Evolutionary conservation across 2,113 vertebrate genomes (phyloP).

Genomic region (Tor tambroides): DNA sequence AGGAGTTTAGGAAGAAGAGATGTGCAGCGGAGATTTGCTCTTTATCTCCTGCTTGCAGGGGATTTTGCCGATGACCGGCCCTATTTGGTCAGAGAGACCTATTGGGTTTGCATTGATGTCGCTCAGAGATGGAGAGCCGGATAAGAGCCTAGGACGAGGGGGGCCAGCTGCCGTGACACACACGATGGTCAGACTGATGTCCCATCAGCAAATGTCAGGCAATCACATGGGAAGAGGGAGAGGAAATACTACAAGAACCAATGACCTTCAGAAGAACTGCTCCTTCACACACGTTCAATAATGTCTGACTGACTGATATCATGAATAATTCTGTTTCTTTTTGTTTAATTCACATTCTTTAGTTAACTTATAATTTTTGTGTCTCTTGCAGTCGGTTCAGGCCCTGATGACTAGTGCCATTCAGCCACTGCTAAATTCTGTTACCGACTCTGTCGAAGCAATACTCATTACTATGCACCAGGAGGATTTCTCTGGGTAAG

Average conservation of each 20-base stretch:
- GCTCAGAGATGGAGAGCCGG: constrained; percentile 37
- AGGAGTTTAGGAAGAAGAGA: constrained; percentile 36
- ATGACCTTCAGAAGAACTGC: constrained; percentile 5
- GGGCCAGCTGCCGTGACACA: not conserved
- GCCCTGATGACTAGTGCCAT: constrained; percentile 90
- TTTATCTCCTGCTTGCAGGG: constrained; percentile 49
- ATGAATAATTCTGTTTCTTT: not conserved
- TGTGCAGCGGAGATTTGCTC: constrained; percentile 38
- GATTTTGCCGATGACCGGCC: not conserved
- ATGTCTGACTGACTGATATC: not conserved
- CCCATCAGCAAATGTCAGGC: constrained; percentile 29
- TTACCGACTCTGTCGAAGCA: constrained; percentile 93
- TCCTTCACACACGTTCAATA: not conserved
- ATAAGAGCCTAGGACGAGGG: constrained; percentile 31
- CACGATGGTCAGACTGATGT: constrained; percentile 16
- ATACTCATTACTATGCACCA: constrained; percentile 98
- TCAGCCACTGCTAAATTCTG: constrained; percentile 90
- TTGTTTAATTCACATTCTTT: not conserved
- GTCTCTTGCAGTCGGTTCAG: constrained; percentile 78
- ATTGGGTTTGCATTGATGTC: constrained; percentile 55
- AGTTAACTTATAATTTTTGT: not conserved
- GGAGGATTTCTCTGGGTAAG: constrained; percentile 95
- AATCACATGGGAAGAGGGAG: not conserved
- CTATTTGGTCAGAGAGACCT: constrained; percentile 4
- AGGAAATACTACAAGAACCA: constrained; percentile 11